Evolutionary conservation across 2,113 vertebrate species (phyloP).

Genomic region (Gambusia affinis): DNA sequence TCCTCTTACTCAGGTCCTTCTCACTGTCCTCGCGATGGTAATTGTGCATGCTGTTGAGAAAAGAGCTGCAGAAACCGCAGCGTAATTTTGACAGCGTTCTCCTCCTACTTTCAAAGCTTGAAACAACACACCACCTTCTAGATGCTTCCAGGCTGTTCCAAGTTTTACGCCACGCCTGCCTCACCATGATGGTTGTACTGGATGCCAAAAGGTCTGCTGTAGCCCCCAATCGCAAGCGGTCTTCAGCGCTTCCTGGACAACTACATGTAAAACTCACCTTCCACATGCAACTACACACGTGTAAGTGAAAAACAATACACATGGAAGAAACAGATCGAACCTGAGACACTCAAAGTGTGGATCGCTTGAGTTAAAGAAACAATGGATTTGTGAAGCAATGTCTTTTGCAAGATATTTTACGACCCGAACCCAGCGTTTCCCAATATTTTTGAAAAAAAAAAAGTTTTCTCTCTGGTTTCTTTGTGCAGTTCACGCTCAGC

Average conservation of each 20-base stretch:
- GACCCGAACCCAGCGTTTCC: conserved; percentile 58
- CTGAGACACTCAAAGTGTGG: conserved; percentile 40
- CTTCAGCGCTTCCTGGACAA: conserved; percentile 66
- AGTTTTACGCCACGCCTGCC: conserved; percentile 40
- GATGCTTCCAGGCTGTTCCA: conserved; percentile 54
- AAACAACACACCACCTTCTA: conserved; percentile 71
- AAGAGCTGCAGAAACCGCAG: conserved; percentile 56
- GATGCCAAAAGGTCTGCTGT: conserved; percentile 51
- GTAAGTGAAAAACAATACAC: not conserved
- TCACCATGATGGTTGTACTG: conserved; percentile 60
- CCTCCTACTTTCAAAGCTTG: conserved; percentile 53
- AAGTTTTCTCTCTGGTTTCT: conserved; percentile 54
- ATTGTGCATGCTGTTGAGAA: conserved; percentile 64
- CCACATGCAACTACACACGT: conserved; percentile 28
- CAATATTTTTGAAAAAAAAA: conserved; percentile 61
- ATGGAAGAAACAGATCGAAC: conserved; percentile 44
- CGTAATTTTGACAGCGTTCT: conserved; percentile 60
- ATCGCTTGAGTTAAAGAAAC: conserved; percentile 43
- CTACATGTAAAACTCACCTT: conserved; percentile 51
- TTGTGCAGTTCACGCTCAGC: conserved; percentile 58
- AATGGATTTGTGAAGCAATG: conserved; percentile 57
- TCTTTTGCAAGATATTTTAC: conserved; percentile 61
- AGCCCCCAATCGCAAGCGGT: conserved; percentile 63
- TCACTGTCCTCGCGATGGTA: conserved; percentile 68
- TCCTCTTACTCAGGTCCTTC: conserved; percentile 44